Evolutionary conservation across 2,113 vertebrate species (phyloP).

Genomic region (Rynchops niger): DNA sequence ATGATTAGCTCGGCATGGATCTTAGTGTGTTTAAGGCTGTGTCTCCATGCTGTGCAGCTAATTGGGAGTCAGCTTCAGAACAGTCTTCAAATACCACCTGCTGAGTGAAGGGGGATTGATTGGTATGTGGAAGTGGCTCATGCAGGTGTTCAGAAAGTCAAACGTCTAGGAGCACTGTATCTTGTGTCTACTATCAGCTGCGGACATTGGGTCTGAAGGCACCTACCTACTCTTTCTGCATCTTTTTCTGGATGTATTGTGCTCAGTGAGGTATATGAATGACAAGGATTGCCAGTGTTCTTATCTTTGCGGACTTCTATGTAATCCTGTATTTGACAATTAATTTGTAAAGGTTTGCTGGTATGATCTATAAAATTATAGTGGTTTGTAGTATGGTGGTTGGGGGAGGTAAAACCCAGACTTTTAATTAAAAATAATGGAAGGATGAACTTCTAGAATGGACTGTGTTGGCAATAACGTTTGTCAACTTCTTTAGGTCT

Average conservation of each 20-base stretch:
- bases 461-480: not conserved
- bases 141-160: constrained; percentile 4
- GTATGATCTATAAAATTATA: not conserved
- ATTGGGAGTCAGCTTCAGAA: constrained; percentile 33
- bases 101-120: constrained; percentile 12
- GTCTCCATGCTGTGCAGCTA: constrained; percentile 36
- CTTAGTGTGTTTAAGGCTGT: not conserved
- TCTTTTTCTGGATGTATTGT: not conserved
- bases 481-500: not conserved
- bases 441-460: not conserved
- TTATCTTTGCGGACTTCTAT: not conserved
- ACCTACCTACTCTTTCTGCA: not conserved
- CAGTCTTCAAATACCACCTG: not conserved
- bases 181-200: not conserved
- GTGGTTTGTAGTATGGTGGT: not conserved
- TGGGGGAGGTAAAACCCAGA: not conserved
- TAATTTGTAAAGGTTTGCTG: not conserved
- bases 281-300: not conserved
- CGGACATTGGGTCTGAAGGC: not conserved
- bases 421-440: not conserved
- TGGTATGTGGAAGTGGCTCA: not conserved
- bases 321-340: not conserved
- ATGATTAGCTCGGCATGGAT: not conserved
- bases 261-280: not conserved
- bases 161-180: not conserved